These are phyloP conservation scores for Drosophila funebris DNA, from an alignment of 1,140 invertebrate species.

Conservation along the genomic window DNA sequence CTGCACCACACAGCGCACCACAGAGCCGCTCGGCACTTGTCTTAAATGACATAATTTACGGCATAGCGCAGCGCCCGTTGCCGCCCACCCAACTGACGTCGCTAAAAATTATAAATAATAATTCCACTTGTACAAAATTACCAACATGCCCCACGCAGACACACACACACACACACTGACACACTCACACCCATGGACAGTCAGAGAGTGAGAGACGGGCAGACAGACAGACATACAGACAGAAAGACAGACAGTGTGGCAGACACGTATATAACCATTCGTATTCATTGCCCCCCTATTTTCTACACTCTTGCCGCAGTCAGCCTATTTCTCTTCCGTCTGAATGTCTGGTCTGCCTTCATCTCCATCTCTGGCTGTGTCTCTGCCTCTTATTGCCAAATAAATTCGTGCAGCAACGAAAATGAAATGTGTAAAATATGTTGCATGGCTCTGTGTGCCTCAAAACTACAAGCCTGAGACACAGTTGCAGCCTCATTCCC, in stretches of 20 bases:
- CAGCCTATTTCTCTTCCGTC: constrained; percentile 30
- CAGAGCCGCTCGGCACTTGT: constrained; percentile 54
- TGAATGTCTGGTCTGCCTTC: constrained; percentile 22
- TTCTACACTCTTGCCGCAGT: constrained; percentile 51
- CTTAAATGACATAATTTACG: constrained; percentile 81
- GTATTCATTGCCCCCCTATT: constrained; percentile 67
- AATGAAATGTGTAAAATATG: constrained; percentile 81
- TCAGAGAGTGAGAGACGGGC: not conserved
- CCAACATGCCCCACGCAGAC: constrained; percentile 50
- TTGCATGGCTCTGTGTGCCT: constrained; percentile 53
- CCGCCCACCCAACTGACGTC: constrained; percentile 75
- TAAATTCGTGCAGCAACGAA: constrained; percentile 79
- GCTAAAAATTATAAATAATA: constrained; percentile 80
- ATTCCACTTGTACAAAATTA: constrained; percentile 80
- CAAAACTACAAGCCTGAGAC: constrained; percentile 11
- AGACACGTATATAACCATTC: constrained; percentile 38
- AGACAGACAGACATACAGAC: not conserved
- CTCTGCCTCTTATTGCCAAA: constrained; percentile 72
- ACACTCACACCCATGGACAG: constrained; percentile 9
- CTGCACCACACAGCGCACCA: not conserved
- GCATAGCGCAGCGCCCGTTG: constrained; percentile 72
- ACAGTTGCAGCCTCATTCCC: constrained; percentile 5
- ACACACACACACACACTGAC: constrained; percentile 16
- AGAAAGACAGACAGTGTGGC: not conserved
- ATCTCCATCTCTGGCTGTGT: constrained; percentile 20